Evolutionary conservation across 2,888 invertebrate genomes (phyloP).

Genomic region (Barypeithes pellucidus): DNA sequence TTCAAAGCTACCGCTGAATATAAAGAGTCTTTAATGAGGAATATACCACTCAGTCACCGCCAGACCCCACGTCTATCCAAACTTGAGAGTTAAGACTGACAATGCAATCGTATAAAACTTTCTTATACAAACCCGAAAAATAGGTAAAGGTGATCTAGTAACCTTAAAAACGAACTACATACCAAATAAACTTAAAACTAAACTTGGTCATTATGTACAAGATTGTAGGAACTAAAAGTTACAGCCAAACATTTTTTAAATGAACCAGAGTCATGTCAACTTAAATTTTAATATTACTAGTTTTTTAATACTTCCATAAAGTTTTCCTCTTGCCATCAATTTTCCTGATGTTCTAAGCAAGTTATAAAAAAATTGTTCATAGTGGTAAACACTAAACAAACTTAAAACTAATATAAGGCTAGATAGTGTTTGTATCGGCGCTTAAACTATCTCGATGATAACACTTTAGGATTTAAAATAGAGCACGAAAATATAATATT

Average conservation of each 20-base stretch:
- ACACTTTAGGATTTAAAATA: conserved; percentile 3
- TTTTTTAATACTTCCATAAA: neutral
- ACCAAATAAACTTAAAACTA: conserved; percentile 20
- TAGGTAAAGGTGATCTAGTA: neutral
- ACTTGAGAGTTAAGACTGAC: too few species aligned
- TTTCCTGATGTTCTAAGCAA: neutral
- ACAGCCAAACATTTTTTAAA: conserved; percentile 40
- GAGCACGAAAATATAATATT: conserved; percentile 7
- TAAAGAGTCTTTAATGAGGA: too few species aligned
- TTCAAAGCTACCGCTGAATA: too few species aligned
- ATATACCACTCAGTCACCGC: too few species aligned
- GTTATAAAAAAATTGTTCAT: conserved; percentile 15
- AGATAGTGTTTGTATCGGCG: neutral
- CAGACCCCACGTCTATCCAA: too few species aligned
- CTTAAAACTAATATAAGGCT: conserved; percentile 18
- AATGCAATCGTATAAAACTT: neutral
- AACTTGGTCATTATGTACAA: conserved; percentile 15
- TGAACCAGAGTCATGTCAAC: neutral
- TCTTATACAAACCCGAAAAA: neutral
- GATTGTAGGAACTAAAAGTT: conserved; percentile 38
- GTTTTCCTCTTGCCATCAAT: neutral
- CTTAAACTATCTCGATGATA: neutral
- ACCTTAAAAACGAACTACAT: neutral
- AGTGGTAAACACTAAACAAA: conserved; percentile 15
- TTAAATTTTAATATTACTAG: conserved; percentile 7